Percentiles rank a stretch among this genome's conserved stretches.
These are phyloP conservation scores for Paralichthys olivaceus DNA, from an alignment of 2,113 vertebrate genomes.

Conservation along the genomic window DNA sequence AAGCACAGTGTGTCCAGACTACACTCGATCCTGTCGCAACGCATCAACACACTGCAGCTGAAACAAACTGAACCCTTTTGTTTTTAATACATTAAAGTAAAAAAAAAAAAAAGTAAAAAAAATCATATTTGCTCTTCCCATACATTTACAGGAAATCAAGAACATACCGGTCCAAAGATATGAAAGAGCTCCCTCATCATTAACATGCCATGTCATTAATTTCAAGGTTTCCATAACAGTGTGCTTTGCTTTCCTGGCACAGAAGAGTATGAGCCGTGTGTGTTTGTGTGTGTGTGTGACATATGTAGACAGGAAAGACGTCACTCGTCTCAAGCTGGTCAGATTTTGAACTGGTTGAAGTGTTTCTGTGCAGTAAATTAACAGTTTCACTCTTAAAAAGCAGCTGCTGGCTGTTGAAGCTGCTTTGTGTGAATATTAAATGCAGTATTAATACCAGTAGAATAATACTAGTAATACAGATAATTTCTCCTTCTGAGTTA, in stretches of 20 bases:
- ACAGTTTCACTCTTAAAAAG: not conserved
- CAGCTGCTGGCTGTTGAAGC: too few species aligned
- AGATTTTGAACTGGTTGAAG: slow-evolving; percentile 18
- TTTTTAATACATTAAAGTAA: slow-evolving; percentile 16
- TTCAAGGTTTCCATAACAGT: slow-evolving; percentile 46
- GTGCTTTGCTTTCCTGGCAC: slow-evolving; percentile 38
- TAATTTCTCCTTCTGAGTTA: not conserved
- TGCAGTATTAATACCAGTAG: not conserved
- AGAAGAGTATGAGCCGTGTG: slow-evolving; percentile 3
- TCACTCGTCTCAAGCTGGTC: slow-evolving; percentile 25
- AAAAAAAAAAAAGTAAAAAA: not conserved
- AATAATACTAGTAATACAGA: too few species aligned
- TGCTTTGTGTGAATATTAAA: not conserved
- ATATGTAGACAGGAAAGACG: slow-evolving; percentile 22
- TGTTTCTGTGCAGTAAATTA: slow-evolving; percentile 10
- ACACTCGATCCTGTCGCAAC: not conserved
- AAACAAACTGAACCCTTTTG: not conserved
- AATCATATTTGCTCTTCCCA: slow-evolving; percentile 11
- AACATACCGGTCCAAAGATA: slow-evolving; percentile 11
- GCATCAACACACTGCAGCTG: not conserved
- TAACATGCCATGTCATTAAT: slow-evolving; percentile 26
- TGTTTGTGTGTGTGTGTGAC: not conserved
- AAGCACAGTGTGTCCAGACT: slow-evolving; percentile 6
- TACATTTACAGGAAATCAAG: slow-evolving; percentile 23
- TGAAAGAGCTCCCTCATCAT: slow-evolving; percentile 19